phyloP scores from a whole-genome alignment of 2,113 vertebrate genomes.

The Dicentrarchus labrax region DNA sequence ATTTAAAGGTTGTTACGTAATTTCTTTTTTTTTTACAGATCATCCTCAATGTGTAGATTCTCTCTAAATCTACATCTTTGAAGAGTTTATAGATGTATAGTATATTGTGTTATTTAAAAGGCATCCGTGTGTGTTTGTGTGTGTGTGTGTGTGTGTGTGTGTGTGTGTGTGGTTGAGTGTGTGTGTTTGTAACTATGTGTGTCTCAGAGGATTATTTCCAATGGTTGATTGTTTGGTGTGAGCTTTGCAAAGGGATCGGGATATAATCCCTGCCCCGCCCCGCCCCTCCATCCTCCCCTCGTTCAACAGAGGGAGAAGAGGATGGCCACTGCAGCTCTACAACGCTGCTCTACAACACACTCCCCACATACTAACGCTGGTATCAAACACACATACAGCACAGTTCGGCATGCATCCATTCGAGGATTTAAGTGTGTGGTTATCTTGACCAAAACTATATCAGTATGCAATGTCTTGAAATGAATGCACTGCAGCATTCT shows the following conservation, averaged over 20 bases:
- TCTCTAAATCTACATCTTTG: background rate
- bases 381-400: background rate
- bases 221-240: constrained; percentile 84
- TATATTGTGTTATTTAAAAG: constrained; percentile 1
- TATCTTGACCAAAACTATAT: background rate
- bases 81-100: background rate
- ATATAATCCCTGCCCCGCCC: constrained; percentile 75
- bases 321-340: constrained; percentile 36
- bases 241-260: constrained; percentile 81
- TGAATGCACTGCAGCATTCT: background rate
- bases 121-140: constrained; percentile 10
- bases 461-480: background rate
- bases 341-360: background rate
- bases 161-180: constrained; percentile 32
- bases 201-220: constrained; percentile 79
- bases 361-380: background rate
- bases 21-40: background rate
- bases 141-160: constrained; percentile 45
- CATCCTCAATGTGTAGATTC: background rate
- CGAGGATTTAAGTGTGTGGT: background rate
- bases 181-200: constrained; percentile 60
- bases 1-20: no score
- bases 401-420: background rate
- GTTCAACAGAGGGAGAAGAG: constrained; percentile 42
- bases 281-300: constrained; percentile 22